Percentiles rank a stretch among this genome's conserved stretches.
Evolutionary conservation across 2,888 invertebrate genomes (phyloP).

Genomic region (Heliconius hortense): DNA sequence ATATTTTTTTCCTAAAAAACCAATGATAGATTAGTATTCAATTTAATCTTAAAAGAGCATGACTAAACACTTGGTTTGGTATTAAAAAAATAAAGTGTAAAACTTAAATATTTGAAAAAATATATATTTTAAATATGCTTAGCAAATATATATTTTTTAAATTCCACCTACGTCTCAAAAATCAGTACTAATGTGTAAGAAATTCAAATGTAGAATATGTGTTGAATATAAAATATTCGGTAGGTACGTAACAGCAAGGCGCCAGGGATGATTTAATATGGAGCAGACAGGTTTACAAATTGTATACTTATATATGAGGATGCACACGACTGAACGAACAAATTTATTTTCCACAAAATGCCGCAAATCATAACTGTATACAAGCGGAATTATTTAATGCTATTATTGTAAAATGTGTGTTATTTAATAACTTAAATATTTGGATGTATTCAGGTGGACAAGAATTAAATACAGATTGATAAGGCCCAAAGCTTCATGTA

Average conservation of each 20-base stretch:
- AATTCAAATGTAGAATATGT: constrained; percentile 38
- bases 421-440: not conserved
- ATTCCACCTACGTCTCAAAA: constrained; percentile 37
- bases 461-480: no score
- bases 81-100: not conserved
- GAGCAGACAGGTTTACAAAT: constrained; percentile 27
- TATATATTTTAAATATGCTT: not conserved
- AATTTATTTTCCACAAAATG: constrained; percentile 16
- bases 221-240: constrained; percentile 39
- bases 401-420: not conserved
- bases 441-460: not conserved
- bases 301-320: constrained; percentile 19
- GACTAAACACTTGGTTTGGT: not conserved
- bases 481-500: no score
- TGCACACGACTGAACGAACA: constrained; percentile 21
- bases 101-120: not conserved
- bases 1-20: constrained; percentile 52
- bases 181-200: constrained; percentile 37
- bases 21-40: not conserved
- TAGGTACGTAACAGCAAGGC: constrained; percentile 32
- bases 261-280: constrained; percentile 38
- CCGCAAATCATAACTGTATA: not conserved
- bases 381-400: not conserved
- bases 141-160: constrained; percentile 1
- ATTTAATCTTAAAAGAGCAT: not conserved